Percentiles rank a stretch among this genome's conserved stretches.
Evolutionary conservation across 1,140 invertebrate species (phyloP).

Genomic region (Pseudomyrmex sp.): DNA sequence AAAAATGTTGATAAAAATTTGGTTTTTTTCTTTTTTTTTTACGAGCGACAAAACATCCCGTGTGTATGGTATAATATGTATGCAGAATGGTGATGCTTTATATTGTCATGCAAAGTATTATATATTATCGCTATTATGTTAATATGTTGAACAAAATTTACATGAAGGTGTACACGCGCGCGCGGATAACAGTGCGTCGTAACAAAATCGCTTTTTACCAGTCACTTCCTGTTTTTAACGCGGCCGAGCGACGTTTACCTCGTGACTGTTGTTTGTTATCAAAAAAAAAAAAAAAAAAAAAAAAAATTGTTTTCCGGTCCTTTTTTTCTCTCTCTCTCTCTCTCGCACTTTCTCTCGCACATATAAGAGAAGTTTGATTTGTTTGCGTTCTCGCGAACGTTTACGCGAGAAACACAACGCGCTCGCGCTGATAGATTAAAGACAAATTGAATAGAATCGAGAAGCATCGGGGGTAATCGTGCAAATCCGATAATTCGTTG

Average conservation of each 20-base stretch:
- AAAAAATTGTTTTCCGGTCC: not conserved
- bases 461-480: constrained; percentile 22
- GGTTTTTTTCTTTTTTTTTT: no score
- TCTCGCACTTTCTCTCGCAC: no score
- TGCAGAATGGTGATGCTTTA: constrained; percentile 6
- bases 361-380: not conserved
- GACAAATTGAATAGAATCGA: constrained; percentile 50
- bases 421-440: constrained; percentile 59
- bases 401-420: constrained; percentile 28
- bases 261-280: not conserved
- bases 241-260: not conserved
- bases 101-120: not conserved
- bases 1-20: constrained; percentile 7
- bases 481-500: constrained; percentile 66
- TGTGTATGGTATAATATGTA: constrained; percentile 1
- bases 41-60: not conserved
- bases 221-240: constrained; percentile 6
- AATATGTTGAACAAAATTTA: not conserved
- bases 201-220: constrained; percentile 8
- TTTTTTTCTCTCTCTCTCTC: not conserved
- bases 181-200: not conserved
- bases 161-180: not conserved
- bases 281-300: no score
- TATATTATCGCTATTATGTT: not conserved
- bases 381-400: constrained; percentile 22